Conservation (phyloP, 2,888 invertebrate species). For the Cotesia congregata region DNA sequence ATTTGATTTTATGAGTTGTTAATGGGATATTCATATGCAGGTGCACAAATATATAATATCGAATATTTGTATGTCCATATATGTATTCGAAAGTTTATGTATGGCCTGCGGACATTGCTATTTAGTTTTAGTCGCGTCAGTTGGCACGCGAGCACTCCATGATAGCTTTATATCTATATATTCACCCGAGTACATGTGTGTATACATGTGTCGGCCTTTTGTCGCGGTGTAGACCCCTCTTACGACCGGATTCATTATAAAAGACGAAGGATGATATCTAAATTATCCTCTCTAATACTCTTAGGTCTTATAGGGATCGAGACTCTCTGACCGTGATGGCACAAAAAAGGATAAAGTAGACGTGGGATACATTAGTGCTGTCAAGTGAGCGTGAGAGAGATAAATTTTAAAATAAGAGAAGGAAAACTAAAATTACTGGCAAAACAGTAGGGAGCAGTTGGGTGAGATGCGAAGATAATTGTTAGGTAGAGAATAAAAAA, state of each 20-base stretch:
- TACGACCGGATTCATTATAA: conserved; percentile 36
- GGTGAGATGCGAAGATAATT: conserved; percentile 64
- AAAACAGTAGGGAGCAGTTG: conserved; percentile 56
- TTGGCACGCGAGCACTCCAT: conserved; percentile 63
- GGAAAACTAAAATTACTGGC: conserved; percentile 34
- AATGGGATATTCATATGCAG: background rate
- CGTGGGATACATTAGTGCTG: conserved; percentile 22
- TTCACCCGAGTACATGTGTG: background rate
- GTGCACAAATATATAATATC: conserved; percentile 4
- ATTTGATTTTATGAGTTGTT: conserved; percentile 1
- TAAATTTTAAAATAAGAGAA: conserved; percentile 19
- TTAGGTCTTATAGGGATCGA: conserved; percentile 10
- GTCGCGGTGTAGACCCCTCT: conserved; percentile 33
- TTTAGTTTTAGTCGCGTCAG: conserved; percentile 59
- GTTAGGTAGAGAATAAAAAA: conserved; percentile 53
- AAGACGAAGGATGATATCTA: conserved; percentile 64
- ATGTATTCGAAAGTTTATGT: conserved; percentile 21
- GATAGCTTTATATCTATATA: conserved; percentile 42
- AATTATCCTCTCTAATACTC: conserved; percentile 56
- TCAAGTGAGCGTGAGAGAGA: conserved; percentile 28
- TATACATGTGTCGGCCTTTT: conserved; percentile 36
- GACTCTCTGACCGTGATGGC: background rate
- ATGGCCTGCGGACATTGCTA: conserved; percentile 21
- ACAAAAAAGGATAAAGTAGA: conserved; percentile 6
- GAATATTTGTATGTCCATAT: background rate